Percentiles rank a stretch among this genome's conserved stretches.
Conservation (phyloP, 2,888 invertebrate species). For the Hedychridium roseum region DNA sequence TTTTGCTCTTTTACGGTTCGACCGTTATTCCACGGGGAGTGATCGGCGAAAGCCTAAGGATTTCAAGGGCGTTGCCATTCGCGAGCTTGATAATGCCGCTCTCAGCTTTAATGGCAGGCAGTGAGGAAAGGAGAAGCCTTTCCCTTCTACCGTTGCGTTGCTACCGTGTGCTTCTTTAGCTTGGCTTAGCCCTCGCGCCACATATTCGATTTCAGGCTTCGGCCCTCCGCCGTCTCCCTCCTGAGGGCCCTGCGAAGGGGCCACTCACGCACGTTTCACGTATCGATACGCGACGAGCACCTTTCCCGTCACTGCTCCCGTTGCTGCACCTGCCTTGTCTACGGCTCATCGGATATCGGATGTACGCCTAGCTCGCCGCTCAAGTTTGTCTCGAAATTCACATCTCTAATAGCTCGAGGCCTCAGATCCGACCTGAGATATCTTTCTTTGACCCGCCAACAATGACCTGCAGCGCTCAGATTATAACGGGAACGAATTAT, state of each 20-base stretch:
- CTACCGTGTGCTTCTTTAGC: slow-evolving; percentile 47
- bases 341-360: slow-evolving; percentile 19
- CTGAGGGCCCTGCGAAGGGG: slow-evolving; percentile 20
- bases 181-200: slow-evolving; percentile 48
- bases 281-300: slow-evolving; percentile 31
- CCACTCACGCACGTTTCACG: slow-evolving; percentile 41
- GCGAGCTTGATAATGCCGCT: slow-evolving; percentile 28
- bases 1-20: neutral
- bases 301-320: slow-evolving; percentile 25
- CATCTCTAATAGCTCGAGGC: too few species aligned
- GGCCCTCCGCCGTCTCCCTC: slow-evolving; percentile 18
- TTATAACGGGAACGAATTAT: too few species aligned
- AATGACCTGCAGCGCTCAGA: too few species aligned
- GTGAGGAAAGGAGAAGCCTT: slow-evolving; percentile 49
- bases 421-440: too few species aligned
- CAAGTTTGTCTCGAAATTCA: too few species aligned
- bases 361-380: slow-evolving; percentile 14
- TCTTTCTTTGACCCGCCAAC: too few species aligned
- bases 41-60: too few species aligned
- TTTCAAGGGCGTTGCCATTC: slow-evolving; percentile 15
- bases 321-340: slow-evolving; percentile 17
- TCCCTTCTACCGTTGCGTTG: slow-evolving; percentile 32
- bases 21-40: too few species aligned
- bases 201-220: slow-evolving; percentile 55
- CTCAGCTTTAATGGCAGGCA: slow-evolving; percentile 41